These are phyloP conservation scores for Epinotia brunnichana DNA, from an alignment of 2,888 invertebrate genomes.

Conservation along the genomic window DNA sequence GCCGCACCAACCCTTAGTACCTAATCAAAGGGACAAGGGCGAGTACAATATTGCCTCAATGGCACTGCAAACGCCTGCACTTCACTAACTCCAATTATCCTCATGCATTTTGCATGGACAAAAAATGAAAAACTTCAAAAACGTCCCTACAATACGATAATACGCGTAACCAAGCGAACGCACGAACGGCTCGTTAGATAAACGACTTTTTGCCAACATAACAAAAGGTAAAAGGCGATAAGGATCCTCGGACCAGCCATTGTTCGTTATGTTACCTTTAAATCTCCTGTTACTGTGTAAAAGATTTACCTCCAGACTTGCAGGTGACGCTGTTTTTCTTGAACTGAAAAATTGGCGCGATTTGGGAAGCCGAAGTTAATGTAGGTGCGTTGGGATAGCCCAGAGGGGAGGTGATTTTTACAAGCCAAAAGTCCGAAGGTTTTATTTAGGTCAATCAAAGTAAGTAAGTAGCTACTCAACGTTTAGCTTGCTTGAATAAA, in stretches of 20 bases:
- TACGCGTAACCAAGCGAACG: slow-evolving; percentile 36
- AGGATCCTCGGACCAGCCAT: slow-evolving; percentile 48
- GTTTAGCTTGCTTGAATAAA: slow-evolving; percentile 2
- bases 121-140: slow-evolving; percentile 21
- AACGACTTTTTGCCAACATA: slow-evolving; percentile 49
- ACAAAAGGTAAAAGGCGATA: slow-evolving; percentile 52
- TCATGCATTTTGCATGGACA: slow-evolving; percentile 11
- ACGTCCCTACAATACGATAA: slow-evolving; percentile 31
- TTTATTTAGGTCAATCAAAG: slow-evolving; percentile 11
- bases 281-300: slow-evolving; percentile 47
- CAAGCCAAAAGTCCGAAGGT: slow-evolving; percentile 10
- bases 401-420: slow-evolving; percentile 16
- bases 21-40: too few species aligned
- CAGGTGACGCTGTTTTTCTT: slow-evolving; percentile 43
- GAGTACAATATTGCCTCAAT: too few species aligned
- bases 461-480: background rate
- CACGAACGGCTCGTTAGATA: slow-evolving; percentile 45
- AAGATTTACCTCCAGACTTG: slow-evolving; percentile 43
- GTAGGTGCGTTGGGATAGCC: slow-evolving; percentile 27
- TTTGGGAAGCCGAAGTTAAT: slow-evolving; percentile 31
- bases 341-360: slow-evolving; percentile 40
- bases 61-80: too few species aligned
- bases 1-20: too few species aligned
- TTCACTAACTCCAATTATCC: background rate
- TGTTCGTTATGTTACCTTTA: slow-evolving; percentile 51